A percentile compares a stretch with the other conserved stretches of the same genome.
phyloP scores from a whole-genome alignment of 2,797 vertebrate genomes.

The Calcarius lapponicus region DNA sequence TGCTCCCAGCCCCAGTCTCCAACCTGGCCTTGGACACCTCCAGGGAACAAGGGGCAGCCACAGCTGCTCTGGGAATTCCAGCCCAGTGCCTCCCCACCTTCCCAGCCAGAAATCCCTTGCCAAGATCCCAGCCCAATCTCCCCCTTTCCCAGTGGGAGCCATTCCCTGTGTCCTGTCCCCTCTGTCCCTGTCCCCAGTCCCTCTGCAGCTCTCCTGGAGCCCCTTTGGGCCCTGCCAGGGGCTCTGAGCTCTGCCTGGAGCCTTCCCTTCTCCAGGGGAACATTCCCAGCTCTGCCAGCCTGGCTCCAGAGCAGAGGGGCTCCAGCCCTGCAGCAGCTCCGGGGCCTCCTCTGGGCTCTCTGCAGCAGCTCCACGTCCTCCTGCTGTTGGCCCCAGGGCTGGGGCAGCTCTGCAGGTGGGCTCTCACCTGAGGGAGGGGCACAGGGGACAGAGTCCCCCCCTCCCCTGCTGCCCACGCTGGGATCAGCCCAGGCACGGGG shows the following conservation, averaged over 20 bases:
- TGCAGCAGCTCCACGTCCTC: neutral
- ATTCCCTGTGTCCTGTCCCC: neutral
- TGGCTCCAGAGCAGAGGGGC: neutral
- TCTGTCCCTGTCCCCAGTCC: neutral
- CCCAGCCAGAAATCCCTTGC: too few species aligned
- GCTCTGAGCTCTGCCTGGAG: neutral
- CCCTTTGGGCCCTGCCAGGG: neutral
- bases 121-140: neutral
- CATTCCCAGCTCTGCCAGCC: neutral
- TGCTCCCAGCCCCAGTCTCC: neutral
- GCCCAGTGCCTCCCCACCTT: too few species aligned
- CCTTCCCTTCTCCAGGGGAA: neutral
- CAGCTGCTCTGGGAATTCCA: accelerated
- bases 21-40: accelerated
- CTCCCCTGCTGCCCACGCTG: neutral
- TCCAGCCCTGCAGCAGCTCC: neutral
- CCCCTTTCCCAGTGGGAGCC: neutral
- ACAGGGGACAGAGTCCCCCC: too few species aligned
- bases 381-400: neutral
- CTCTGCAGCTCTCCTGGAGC: neutral
- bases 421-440: neutral
- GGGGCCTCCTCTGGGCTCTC: neutral
- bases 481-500: neutral
- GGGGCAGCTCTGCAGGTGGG: neutral
- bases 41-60: neutral